These are phyloP conservation scores for Tachina grossa DNA, from an alignment of 2,888 invertebrate genomes.

Conservation along the genomic window DNA sequence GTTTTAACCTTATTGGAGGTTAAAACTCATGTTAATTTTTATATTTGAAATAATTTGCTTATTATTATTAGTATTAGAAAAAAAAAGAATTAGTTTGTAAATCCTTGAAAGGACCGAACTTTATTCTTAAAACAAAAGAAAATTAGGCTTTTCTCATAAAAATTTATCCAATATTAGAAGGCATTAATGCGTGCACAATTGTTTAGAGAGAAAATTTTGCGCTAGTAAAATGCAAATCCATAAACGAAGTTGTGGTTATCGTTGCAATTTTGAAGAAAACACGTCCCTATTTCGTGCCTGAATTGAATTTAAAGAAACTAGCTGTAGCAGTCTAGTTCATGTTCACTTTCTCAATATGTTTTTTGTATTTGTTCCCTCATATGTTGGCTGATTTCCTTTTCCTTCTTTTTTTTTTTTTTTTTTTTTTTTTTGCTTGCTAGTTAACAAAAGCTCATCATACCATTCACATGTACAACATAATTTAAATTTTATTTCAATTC, in stretches of 20 bases:
- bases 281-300: constrained; percentile 56
- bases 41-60: no score
- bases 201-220: background rate
- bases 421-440: background rate
- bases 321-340: background rate
- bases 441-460: background rate
- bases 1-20: no score
- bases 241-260: constrained; percentile 39
- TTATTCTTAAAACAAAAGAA: no score
- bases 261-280: constrained; percentile 52
- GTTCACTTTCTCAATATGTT: background rate
- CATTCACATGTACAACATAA: constrained; percentile 39
- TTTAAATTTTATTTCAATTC: constrained; percentile 45
- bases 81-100: no score
- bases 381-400: background rate
- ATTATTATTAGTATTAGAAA: no score
- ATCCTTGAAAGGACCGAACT: no score
- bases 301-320: constrained; percentile 58
- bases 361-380: background rate
- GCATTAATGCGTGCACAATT: background rate
- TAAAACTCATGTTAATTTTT: no score
- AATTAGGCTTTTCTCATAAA: no score
- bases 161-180: background rate
- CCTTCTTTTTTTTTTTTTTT: background rate
- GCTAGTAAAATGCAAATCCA: background rate